Evolutionary conservation across 2,797 vertebrate species (phyloP).

Genomic region (Falco cherrug): DNA sequence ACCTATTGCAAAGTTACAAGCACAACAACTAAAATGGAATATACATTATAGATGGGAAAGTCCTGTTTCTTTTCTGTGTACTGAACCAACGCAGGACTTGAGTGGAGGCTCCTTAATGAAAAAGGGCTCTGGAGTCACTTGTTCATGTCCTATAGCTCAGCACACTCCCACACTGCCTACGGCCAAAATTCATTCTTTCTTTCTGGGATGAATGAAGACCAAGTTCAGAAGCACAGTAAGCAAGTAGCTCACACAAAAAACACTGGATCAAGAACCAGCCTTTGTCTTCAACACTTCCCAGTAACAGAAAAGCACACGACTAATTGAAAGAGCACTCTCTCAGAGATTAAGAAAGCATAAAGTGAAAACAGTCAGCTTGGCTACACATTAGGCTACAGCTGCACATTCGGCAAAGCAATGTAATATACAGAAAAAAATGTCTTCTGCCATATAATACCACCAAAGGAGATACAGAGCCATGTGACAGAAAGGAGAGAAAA

Average conservation of each 20-base stretch:
- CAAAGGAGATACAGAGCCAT: neutral
- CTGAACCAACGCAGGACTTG: neutral
- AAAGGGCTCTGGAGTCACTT: neutral
- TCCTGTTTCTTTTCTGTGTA: neutral
- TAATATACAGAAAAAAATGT: accelerated
- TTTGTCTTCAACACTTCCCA: neutral
- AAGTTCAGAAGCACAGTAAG: neutral
- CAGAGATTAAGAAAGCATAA: neutral
- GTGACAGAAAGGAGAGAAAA: neutral
- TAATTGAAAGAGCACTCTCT: neutral
- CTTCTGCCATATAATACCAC: neutral
- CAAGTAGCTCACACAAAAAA: neutral
- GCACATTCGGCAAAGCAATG: neutral
- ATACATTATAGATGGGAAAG: accelerated
- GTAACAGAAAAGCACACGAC: accelerated
- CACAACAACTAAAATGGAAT: neutral
- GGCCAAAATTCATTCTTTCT: neutral
- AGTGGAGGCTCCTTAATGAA: neutral
- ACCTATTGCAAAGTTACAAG: neutral
- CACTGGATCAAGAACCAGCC: neutral
- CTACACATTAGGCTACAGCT: neutral
- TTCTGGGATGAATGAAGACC: neutral
- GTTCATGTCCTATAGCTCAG: neutral
- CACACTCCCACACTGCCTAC: accelerated
- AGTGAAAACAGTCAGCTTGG: neutral